Evolutionary conservation across 2,888 invertebrate species (phyloP).

Genomic region (Hyposoter dolosus): DNA sequence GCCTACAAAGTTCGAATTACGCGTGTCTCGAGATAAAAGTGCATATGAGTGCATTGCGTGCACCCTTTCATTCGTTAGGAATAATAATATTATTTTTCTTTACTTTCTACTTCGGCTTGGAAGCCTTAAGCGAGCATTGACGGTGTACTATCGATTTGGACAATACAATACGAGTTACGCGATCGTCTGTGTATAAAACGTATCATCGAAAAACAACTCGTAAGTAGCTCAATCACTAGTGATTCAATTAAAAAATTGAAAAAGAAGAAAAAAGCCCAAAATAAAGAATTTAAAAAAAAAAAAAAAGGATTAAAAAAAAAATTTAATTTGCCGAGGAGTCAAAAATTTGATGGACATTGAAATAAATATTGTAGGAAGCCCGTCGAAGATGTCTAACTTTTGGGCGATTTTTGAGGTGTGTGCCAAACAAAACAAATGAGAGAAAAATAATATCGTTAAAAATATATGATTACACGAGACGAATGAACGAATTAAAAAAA

Average conservation of each 20-base stretch:
- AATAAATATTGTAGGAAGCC: conserved; percentile 6
- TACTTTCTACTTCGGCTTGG: neutral
- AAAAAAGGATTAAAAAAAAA: neutral
- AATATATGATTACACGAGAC: conserved; percentile 39
- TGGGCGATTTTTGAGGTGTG: conserved; percentile 66
- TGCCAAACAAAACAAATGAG: conserved; percentile 54
- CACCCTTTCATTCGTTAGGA: conserved; percentile 18
- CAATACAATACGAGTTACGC: conserved; percentile 77
- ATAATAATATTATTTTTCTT: neutral
- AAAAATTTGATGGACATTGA: neutral
- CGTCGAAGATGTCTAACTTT: conserved; percentile 30
- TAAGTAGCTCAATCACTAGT: conserved; percentile 75
- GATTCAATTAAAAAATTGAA: conserved; percentile 61
- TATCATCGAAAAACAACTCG: conserved; percentile 61
- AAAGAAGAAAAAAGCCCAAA: neutral
- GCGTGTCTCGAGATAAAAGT: neutral
- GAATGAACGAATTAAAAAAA: conserved; percentile 36
- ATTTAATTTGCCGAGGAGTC: neutral
- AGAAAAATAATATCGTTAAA: conserved; percentile 52
- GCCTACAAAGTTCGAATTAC: neutral
- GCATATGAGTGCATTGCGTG: neutral
- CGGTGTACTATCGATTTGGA: conserved; percentile 69
- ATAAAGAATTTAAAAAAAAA: neutral
- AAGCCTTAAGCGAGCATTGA: conserved; percentile 3
- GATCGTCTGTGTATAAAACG: conserved; percentile 74